Conservation (phyloP, 2,888 invertebrate genomes). For the Teleogryllus oceanicus region DNA sequence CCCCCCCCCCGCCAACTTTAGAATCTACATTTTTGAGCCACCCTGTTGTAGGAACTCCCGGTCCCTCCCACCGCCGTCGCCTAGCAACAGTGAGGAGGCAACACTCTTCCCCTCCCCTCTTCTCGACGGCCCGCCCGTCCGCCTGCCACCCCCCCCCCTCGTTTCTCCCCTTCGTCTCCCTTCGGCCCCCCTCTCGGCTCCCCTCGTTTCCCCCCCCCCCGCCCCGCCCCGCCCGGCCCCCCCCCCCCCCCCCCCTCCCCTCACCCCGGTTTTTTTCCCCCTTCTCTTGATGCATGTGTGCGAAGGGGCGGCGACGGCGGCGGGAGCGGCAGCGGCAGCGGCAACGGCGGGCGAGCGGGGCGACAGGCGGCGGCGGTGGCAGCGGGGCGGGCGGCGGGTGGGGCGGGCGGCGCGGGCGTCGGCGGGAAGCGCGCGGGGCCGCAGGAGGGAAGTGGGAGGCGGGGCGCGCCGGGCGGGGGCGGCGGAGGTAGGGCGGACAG, state of each 20-base stretch:
- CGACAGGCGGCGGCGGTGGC: background rate
- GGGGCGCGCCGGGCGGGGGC: constrained; percentile 23
- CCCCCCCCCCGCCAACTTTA: constrained; percentile 3
- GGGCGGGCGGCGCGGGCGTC: constrained; percentile 23
- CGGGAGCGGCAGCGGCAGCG: constrained; percentile 24
- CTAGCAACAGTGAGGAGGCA: constrained; percentile 34
- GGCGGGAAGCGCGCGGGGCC: constrained; percentile 21
- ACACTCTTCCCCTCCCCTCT: constrained; percentile 30
- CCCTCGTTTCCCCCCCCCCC: background rate
- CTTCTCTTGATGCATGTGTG: constrained; percentile 26
- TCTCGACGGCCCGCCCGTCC: background rate
- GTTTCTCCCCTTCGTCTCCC: background rate
- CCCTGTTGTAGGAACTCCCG: constrained; percentile 31
- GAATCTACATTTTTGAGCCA: constrained; percentile 30
- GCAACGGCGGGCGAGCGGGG: background rate
- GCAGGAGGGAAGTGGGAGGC: background rate
- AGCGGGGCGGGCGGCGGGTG: constrained; percentile 24
- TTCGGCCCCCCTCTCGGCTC: background rate
- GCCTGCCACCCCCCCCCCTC: constrained; percentile 19
- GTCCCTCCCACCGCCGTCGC: constrained; percentile 33
- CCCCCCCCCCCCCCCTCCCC: background rate
- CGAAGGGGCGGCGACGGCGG: constrained; percentile 25
- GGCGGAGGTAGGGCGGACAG: constrained; percentile 21
- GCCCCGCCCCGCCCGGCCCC: background rate
- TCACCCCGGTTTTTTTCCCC: constrained; percentile 31